Conservation (phyloP, 2,797 vertebrate species). For the Dallia pectoralis region DNA sequence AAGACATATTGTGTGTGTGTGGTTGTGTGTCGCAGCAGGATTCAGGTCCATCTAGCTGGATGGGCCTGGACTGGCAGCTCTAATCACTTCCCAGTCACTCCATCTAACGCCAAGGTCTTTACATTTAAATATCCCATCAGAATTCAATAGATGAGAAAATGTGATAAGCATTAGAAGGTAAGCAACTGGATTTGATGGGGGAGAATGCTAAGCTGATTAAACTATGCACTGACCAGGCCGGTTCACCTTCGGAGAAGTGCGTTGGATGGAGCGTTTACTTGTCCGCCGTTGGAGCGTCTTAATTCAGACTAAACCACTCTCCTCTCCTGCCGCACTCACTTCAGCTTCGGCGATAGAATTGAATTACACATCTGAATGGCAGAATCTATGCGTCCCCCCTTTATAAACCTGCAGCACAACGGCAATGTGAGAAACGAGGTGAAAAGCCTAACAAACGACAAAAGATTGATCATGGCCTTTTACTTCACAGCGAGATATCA, state of each 20-base stretch:
- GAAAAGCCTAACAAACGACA: slow-evolving; percentile 3
- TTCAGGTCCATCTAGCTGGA: slow-evolving; percentile 13
- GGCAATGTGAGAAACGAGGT: neutral
- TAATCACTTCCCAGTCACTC: slow-evolving; percentile 36
- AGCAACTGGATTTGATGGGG: slow-evolving; percentile 66
- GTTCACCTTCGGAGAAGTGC: slow-evolving; percentile 52
- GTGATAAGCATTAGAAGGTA: slow-evolving; percentile 51
- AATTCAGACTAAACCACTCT: slow-evolving; percentile 54
- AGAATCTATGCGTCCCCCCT: slow-evolving; percentile 1
- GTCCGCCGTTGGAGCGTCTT: slow-evolving; percentile 57
- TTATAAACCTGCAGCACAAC: neutral
- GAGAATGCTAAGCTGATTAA: slow-evolving; percentile 70
- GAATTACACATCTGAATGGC: slow-evolving; percentile 10
- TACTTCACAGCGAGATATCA: slow-evolving; percentile 59
- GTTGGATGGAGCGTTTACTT: slow-evolving; percentile 59
- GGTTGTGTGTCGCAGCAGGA: slow-evolving; percentile 42
- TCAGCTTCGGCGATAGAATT: neutral
- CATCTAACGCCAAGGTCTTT: slow-evolving; percentile 41
- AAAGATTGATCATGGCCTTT: slow-evolving; percentile 72
- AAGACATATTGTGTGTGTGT: slow-evolving; percentile 33
- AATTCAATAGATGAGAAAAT: slow-evolving; percentile 65
- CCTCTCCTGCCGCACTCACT: slow-evolving; percentile 6
- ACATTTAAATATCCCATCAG: slow-evolving; percentile 55
- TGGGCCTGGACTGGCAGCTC: slow-evolving; percentile 24
- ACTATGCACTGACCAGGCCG: slow-evolving; percentile 53